Conservation (phyloP, 2,113 vertebrate genomes). For the Limanda limanda region DNA sequence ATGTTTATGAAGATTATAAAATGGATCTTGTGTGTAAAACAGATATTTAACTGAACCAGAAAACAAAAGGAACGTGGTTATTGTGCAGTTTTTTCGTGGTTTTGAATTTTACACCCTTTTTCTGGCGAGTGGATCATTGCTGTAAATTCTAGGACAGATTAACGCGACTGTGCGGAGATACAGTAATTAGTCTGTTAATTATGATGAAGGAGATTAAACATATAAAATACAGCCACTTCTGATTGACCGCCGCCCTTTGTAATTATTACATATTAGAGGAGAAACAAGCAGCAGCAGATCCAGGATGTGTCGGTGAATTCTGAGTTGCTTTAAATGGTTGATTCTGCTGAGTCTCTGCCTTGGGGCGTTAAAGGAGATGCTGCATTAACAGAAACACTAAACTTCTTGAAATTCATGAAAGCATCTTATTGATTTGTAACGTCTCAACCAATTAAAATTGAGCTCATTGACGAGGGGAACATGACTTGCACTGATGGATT, state of each 20-base stretch:
- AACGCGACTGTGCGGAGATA: constrained; percentile 40
- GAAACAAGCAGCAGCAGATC: constrained; percentile 55
- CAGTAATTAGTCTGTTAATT: constrained; percentile 68
- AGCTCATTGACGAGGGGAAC: constrained; percentile 61
- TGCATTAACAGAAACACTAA: constrained; percentile 70
- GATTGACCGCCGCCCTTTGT: constrained; percentile 67
- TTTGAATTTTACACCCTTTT: constrained; percentile 15
- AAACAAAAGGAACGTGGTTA: not conserved
- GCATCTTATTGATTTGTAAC: constrained; percentile 73
- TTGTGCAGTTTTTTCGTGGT: not conserved
- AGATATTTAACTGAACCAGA: not conserved
- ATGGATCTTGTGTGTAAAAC: not conserved
- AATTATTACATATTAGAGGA: constrained; percentile 65
- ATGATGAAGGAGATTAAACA: constrained; percentile 56
- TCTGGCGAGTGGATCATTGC: constrained; percentile 32
- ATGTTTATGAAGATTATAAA: not conserved
- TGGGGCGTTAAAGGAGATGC: constrained; percentile 61
- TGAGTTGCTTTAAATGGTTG: constrained; percentile 76
- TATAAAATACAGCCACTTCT: constrained; percentile 57
- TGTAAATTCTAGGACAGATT: constrained; percentile 26
- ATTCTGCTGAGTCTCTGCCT: constrained; percentile 77
- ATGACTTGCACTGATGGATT: constrained; percentile 9
- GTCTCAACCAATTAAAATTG: constrained; percentile 75
- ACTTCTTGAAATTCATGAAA: constrained; percentile 78
- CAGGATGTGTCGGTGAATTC: constrained; percentile 62